A percentile compares a stretch with the other conserved stretches of the same genome.
These are phyloP conservation scores for Mastigias papua DNA, from an alignment of 30 jellyfish, hydroid and myxozoan genomes.

Conservation along the genomic window DNA sequence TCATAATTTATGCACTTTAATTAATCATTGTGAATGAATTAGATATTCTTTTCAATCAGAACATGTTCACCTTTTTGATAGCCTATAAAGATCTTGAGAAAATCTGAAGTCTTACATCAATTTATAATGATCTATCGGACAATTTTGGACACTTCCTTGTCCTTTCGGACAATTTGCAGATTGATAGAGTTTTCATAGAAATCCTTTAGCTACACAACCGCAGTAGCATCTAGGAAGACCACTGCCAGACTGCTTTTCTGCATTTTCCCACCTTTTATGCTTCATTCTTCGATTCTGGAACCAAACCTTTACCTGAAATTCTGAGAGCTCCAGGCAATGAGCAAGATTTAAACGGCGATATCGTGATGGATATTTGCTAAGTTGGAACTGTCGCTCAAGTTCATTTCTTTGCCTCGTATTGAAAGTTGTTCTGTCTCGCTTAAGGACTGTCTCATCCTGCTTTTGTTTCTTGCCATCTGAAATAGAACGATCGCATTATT, in stretches of 20 bases:
- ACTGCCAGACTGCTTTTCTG: background rate
- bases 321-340: constrained; percentile 53
- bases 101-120: no score
- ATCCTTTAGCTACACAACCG: constrained; percentile 10
- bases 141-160: no score
- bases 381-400: constrained; percentile 73
- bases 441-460: constrained; percentile 17
- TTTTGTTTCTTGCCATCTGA: constrained; percentile 49
- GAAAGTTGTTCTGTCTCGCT: constrained; percentile 79
- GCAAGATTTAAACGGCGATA: constrained; percentile 57
- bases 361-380: constrained; percentile 72
- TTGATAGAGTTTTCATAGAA: background rate
- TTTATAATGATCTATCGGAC: no score
- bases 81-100: no score
- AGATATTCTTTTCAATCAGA: no score
- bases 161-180: background rate
- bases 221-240: constrained; percentile 25
- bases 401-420: constrained; percentile 61
- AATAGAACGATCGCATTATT: background rate
- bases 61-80: no score
- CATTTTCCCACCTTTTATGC: constrained; percentile 68
- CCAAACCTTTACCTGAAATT: constrained; percentile 80
- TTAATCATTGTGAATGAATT: no score
- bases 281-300: constrained; percentile 75
- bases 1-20: background rate